Evolutionary conservation across 1,140 invertebrate genomes (phyloP), one percentile per base, ranked within the genome.

Genomic region (Sitobion miscanthi): DNA sequence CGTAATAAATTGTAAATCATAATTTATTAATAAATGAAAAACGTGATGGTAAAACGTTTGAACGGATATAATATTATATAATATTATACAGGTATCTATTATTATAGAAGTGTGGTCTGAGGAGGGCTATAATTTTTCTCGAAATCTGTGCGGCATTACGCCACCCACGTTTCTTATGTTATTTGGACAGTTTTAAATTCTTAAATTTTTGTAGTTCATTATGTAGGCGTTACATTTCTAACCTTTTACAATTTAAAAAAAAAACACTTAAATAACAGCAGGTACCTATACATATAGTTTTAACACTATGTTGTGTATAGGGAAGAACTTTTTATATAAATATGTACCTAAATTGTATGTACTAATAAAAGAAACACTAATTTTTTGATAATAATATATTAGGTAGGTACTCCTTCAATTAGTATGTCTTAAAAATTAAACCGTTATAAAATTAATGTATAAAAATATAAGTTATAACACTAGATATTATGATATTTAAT

Each of bases 1-100:
- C n/a, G 62, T n/a, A n/a, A n/a, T 77, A n/a, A n/a, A 77, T 77
- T 77, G 62, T 77, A 77, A 77, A 77, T 77, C 62, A 77, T 77
- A 77, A 77, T 77, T 77, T 77, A 77, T 77, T 77, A 77, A 77
- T 77, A n/a, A 77, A 77, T 35, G 62, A 77, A 77, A 77, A 77
- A 77, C 62, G 62, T 77, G 62, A 77, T 77, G 62, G 30, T 6
- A 17, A n/a, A 35, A 77, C 62, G 30, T 77, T 77, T 77, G 62
- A 77, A 77, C 62, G 62, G 62, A 77, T 77, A 77, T 69, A n/a
- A 30, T 62, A 62, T 17, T 25, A 62, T 69, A 69, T n/a, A 69
- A 69, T 69, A 69, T 69, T 69, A 69, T 69, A 69, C 62, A 77
- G 62, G 62, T 77, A 77, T 77, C 62, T 77, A n/a, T 77, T 77